A percentile compares a stretch with the other conserved stretches of the same genome.
phyloP scores from a whole-genome alignment of 2,797 vertebrate species.

The Hydrocynus forskahlii region DNA sequence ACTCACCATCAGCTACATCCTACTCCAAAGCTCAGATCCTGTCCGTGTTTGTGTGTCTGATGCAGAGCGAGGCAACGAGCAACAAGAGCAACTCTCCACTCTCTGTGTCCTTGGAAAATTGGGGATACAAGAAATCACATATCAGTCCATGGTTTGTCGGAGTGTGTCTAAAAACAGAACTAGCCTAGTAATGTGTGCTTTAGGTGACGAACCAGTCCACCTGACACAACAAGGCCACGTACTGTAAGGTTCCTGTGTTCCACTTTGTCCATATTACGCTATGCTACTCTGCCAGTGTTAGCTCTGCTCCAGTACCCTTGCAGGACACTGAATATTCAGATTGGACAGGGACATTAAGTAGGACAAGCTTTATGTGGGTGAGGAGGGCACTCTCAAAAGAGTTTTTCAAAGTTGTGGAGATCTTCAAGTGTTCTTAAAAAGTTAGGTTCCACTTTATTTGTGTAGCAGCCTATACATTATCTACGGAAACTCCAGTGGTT shows the following conservation, averaged over 20 bases:
- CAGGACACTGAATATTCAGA: constrained; percentile 47
- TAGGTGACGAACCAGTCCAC: constrained; percentile 9
- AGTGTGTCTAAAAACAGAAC: constrained; percentile 37
- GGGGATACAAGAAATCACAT: constrained; percentile 24
- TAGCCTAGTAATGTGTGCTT: constrained; percentile 24
- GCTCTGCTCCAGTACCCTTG: constrained; percentile 46
- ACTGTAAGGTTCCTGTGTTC: constrained; percentile 31
- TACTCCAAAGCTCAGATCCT: constrained; percentile 29
- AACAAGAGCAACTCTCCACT: constrained; percentile 21
- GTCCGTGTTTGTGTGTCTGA: constrained; percentile 13
- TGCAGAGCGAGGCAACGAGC: constrained; percentile 11
- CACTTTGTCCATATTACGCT: constrained; percentile 26
- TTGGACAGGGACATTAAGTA: constrained; percentile 51
- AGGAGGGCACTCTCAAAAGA: constrained; percentile 29
- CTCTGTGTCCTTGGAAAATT: constrained; percentile 45
- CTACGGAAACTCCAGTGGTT: neutral
- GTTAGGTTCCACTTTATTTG: neutral
- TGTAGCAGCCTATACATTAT: neutral
- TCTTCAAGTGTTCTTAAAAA: constrained; percentile 28
- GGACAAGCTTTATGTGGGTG: constrained; percentile 52
- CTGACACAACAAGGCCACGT: constrained; percentile 46
- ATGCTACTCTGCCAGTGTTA: constrained; percentile 26
- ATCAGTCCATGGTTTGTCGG: constrained; percentile 13
- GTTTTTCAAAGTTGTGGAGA: constrained; percentile 21
- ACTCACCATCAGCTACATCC: constrained; percentile 60